Evolutionary conservation across 2,113 vertebrate species (phyloP).

Genomic region (Odocoileus hemionus): DNA sequence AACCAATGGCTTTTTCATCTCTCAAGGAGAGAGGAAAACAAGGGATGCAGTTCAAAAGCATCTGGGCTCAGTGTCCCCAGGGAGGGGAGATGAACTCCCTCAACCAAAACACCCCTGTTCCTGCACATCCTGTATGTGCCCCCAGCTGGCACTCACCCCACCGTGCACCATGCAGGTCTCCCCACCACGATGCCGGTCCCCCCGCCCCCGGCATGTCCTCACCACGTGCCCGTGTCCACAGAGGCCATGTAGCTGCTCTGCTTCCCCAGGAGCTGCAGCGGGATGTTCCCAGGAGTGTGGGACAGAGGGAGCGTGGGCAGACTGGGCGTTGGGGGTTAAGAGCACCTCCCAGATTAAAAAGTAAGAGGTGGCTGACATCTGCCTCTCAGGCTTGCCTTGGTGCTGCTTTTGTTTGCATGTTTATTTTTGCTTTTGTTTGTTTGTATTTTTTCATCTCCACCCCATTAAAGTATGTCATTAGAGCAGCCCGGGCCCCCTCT

Average conservation of each 20-base stretch:
- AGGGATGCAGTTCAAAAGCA: not conserved
- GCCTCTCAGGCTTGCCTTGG: not conserved
- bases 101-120: not conserved
- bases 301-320: too few relatives aligned
- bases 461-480: not conserved
- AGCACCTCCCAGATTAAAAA: not conserved
- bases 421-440: not conserved
- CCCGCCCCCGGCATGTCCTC: fast-evolving
- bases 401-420: not conserved
- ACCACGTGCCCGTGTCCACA: not conserved
- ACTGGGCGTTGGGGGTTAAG: fast-evolving
- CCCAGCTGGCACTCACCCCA: not conserved
- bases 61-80: not conserved
- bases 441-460: not conserved
- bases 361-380: not conserved
- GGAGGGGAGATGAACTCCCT: not conserved
- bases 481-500: not conserved
- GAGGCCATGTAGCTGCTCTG: not conserved
- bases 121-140: not conserved
- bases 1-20: not conserved
- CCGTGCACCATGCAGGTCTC: not conserved
- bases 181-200: not conserved
- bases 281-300: not conserved
- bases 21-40: not conserved
- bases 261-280: fast-evolving